Evolutionary conservation across 2,888 invertebrate species (phyloP).

Genomic region (Cephus pulcher): DNA sequence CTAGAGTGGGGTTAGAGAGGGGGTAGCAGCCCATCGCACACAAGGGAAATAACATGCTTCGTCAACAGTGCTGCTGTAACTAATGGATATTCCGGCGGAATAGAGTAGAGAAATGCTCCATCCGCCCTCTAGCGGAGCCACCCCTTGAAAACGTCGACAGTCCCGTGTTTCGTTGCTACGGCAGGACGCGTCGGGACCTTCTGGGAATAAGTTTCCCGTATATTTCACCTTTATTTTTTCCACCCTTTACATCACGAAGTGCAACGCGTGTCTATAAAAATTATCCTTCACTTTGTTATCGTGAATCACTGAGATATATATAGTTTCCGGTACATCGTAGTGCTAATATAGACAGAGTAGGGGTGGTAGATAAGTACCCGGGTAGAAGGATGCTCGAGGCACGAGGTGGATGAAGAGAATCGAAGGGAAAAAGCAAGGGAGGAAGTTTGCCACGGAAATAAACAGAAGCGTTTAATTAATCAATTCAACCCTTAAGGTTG

Average conservation of each 20-base stretch:
- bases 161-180: not conserved
- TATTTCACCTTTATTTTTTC: not conserved
- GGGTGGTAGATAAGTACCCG: not conserved
- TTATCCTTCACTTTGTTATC: not conserved
- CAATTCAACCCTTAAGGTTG: not conserved
- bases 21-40: constrained; percentile 47
- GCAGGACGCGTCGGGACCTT: not conserved
- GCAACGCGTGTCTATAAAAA: not conserved
- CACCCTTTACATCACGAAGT: not conserved
- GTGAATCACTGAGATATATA: not conserved
- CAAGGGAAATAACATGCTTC: constrained; percentile 67
- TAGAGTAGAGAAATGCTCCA: constrained; percentile 56
- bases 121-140: constrained; percentile 41
- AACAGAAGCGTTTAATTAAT: not conserved
- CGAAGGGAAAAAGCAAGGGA: not conserved
- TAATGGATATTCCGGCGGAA: constrained; percentile 65
- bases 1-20: constrained; percentile 19
- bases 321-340: not conserved
- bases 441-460: not conserved
- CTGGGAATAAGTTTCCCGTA: not conserved
- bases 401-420: not conserved
- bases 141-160: constrained; percentile 11
- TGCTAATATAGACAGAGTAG: not conserved
- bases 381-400: not conserved
- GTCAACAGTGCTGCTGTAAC: constrained; percentile 66